Evolutionary conservation across 2,888 invertebrate genomes (phyloP).

Genomic region (Lithophane leautieri): DNA sequence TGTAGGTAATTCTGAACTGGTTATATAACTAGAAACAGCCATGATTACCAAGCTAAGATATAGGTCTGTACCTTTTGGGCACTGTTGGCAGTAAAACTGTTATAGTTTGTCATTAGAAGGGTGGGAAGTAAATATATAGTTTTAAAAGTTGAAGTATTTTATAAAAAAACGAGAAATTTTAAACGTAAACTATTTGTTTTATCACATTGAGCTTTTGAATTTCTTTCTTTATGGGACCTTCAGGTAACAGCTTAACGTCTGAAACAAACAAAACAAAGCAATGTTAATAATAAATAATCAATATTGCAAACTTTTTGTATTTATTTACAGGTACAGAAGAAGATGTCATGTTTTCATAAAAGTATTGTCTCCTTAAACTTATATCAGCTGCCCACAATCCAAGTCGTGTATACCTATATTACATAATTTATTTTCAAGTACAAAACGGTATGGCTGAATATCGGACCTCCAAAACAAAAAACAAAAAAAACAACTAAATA

Average conservation of each 20-base stretch:
- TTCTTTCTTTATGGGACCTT: constrained; percentile 29
- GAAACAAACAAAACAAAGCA: constrained; percentile 69
- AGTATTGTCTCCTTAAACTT: not conserved
- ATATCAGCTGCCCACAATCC: too few relatives aligned
- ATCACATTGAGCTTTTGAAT: constrained; percentile 79
- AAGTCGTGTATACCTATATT: not conserved
- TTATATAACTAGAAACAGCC: too few relatives aligned
- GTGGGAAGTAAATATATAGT: not conserved
- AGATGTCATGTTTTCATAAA: not conserved
- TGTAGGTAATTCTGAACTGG: too few relatives aligned
- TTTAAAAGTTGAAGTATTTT: constrained; percentile 29
- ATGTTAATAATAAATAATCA: constrained; percentile 3
- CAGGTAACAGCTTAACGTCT: constrained; percentile 71
- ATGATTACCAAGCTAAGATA: not conserved
- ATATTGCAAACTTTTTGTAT: not conserved
- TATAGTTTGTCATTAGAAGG: not conserved
- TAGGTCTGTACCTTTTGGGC: too few relatives aligned
- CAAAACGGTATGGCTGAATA: not conserved
- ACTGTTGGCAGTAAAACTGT: not conserved
- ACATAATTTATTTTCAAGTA: not conserved
- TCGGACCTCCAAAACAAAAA: not conserved
- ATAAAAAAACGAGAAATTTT: constrained; percentile 49
- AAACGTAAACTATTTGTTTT: constrained; percentile 66
- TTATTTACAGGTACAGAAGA: not conserved
- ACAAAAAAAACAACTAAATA: not conserved